These are phyloP conservation scores for Cryptophagus acutangulus DNA, from an alignment of 2,888 invertebrate species.

Conservation along the genomic window DNA sequence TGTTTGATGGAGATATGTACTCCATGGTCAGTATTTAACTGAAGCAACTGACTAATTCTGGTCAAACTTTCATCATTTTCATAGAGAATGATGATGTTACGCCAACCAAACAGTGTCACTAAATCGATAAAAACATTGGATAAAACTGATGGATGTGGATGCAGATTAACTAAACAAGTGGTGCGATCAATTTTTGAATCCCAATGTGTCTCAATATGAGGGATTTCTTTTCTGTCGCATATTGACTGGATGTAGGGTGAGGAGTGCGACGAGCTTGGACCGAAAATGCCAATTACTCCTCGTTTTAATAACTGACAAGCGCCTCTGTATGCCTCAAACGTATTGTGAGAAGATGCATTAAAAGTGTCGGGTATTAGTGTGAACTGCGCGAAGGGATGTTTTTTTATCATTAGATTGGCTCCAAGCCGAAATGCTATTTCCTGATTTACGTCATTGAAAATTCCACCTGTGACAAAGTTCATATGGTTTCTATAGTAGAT, in stretches of 20 bases:
- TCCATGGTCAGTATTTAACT: conserved; percentile 55
- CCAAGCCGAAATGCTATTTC: conserved; percentile 28
- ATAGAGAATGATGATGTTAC: conserved; percentile 76
- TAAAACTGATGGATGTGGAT: conserved; percentile 22
- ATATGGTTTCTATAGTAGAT: no score
- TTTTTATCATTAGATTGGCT: conserved; percentile 16
- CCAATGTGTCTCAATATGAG: conserved; percentile 33
- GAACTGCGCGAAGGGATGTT: conserved; percentile 20
- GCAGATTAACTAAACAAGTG: conserved; percentile 23
- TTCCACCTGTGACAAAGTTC: conserved; percentile 25
- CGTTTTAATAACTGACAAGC: conserved; percentile 20
- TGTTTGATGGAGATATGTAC: conserved; percentile 55
- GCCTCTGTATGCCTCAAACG: conserved; percentile 21
- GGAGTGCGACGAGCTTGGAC: conserved; percentile 22
- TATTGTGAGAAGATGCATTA: conserved; percentile 22
- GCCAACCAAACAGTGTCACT: conserved; percentile 70
- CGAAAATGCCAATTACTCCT: conserved; percentile 22
- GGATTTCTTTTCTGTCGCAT: conserved; percentile 28
- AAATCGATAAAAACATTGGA: conserved; percentile 61
- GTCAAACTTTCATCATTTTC: conserved; percentile 67
- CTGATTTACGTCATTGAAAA: conserved; percentile 28
- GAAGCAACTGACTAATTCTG: conserved; percentile 65
- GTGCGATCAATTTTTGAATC: conserved; percentile 26
- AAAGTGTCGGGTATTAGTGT: conserved; percentile 21
- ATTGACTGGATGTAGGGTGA: conserved; percentile 19